Evolutionary conservation across 2,888 invertebrate species (phyloP).

Genomic region (Crocallis elinguaria): DNA sequence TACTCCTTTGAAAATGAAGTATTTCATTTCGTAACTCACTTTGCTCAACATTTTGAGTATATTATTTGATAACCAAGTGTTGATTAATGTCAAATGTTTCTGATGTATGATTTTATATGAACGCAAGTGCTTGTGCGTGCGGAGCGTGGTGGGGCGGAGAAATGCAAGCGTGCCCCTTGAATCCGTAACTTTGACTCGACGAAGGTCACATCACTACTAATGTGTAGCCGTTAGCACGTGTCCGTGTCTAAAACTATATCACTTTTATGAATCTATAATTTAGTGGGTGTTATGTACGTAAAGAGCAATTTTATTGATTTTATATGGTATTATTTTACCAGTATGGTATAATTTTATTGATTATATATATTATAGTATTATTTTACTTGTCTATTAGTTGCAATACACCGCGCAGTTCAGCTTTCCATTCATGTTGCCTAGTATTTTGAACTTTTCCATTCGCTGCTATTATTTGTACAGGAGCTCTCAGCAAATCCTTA

Average conservation of each 20-base stretch:
- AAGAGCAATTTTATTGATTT: too few species aligned
- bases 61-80: constrained; percentile 49
- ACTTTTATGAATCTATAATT: not conserved
- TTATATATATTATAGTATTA: too few species aligned
- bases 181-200: constrained; percentile 44
- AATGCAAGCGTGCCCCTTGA: constrained; percentile 46
- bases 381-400: too few species aligned
- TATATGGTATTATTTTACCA: too few species aligned
- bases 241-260: too few species aligned
- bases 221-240: constrained; percentile 27
- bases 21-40: constrained; percentile 47
- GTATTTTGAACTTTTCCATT: too few species aligned
- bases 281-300: not conserved
- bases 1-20: not conserved
- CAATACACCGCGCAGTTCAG: too few species aligned
- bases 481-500: too few species aligned
- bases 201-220: constrained; percentile 34
- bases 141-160: constrained; percentile 39
- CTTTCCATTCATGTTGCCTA: too few species aligned
- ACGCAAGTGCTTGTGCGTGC: constrained; percentile 15
- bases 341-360: too few species aligned
- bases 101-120: constrained; percentile 49
- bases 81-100: constrained; percentile 56
- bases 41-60: constrained; percentile 67
- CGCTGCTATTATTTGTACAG: too few species aligned